Base-by-base conservation (phyloP, 1,140 invertebrate genomes). In the Uloborus diversus region DNA sequence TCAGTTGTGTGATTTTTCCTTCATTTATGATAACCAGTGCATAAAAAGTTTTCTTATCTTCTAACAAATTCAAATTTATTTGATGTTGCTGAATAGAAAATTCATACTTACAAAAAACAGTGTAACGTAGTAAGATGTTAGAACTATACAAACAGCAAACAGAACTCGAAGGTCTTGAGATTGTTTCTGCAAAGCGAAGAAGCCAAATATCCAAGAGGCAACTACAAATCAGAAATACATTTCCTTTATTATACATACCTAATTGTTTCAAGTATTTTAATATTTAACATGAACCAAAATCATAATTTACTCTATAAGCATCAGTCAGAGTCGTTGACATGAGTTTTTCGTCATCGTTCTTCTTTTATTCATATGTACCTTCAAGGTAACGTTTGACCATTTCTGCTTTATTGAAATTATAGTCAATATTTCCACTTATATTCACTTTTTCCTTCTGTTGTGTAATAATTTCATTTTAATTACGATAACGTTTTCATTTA, bases 91-190 rank as follows among this genome's bases (percentile, higher is more conserved):
- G 17, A 7, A 56, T 25, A 23, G 7, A 4, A 17, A 11, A 35
- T 3, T 14, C n/a, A 49, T 75, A 75, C 71, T 75, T 75, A 75
- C 71, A 5, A 75, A 75, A 64, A 75, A 75, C 35, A 75, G 27
- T 4, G 71, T n/a, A 4, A 75, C 11, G 28, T 75, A 75, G 27
- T 75, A 75, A 27, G 71, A 11, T 9, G 71, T 75, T 4, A 75
- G n/a, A 5, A 30, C 53, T 23, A 75, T 20, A 27, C 57, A 32
- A 28, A 75, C 64, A 33, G 37, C 51, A 14, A 75, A 75, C 1
- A 75, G 71, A n/a, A 75, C 35, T 30, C 42, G 20, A 1, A 75
- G 13, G n/a, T 49, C 42, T 14, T 64, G 30, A 33, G 35, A 33
- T 32, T 23, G 37, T 1, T 64, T 3, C 4, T 75, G 42, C n/a